Base-by-base conservation (phyloP, 1,140 invertebrate species). In the Drosophila burlai region DNA sequence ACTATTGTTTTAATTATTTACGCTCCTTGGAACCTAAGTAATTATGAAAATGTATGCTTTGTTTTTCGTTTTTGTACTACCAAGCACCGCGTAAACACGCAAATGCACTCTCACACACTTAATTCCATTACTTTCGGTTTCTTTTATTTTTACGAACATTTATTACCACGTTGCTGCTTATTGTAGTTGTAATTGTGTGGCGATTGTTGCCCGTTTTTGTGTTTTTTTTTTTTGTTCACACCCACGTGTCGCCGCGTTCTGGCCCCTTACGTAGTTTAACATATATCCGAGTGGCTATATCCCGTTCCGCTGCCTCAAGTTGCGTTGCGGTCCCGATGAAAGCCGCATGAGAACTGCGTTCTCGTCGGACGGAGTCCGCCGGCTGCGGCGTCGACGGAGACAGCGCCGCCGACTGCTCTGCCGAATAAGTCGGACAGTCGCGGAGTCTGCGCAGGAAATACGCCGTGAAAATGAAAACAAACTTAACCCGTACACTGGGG, bases 381-480 rank as follows among this genome's bases (percentile, higher is more conserved):
- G 42, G 21, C 47, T n/a, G 50, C 52, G 36, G 4, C 63, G 58
- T 45, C 11, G 31, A 16, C 78, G n/a, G 57, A n/a, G 68, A 42
- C 74, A 63, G 73, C 43, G 42, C 45, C 60, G 31, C 42, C 47
- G 47, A 40, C 81, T 67, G 81, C 65, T 46, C 62, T 72, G 81
- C 64, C 57, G 42, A 29, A 29, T 65, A 60, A 58, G 29, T 77
- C 78, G 81, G 83, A 65, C 75, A 71, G 74, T 74, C 42, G 58
- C 29, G 58, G 83, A 76, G 80, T 80, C 57, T 86, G 83, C 83
- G 83, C 83, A 86, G 64, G 57, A 72, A 47, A 34, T 31, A 49
- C 18, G 65, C 58, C 40, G 42, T 50, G 58, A 49, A 55, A 73
- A 89, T 89, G 76, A 86, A 89, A 86, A 86, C 83, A 89, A 86